Conservation (phyloP, 2,113 vertebrate genomes). For the Amia ocellicauda region DNA sequence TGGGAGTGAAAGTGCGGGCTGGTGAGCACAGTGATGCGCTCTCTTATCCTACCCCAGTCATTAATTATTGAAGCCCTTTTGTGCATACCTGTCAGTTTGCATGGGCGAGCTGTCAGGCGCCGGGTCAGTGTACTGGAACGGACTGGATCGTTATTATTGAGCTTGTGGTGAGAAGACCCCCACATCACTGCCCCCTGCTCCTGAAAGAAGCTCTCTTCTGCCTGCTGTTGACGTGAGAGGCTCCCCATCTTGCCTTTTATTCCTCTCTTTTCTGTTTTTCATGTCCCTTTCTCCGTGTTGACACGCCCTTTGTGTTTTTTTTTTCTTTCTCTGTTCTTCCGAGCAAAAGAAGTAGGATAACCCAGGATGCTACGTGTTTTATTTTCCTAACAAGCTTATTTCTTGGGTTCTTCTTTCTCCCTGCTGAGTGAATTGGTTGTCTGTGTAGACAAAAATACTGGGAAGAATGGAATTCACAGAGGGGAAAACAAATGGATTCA, state of each 20-base stretch:
- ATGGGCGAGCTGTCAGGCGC: constrained; percentile 48
- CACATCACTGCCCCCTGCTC: constrained; percentile 30
- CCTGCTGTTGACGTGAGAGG: constrained; percentile 26
- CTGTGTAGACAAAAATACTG: no score
- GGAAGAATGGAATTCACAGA: no score
- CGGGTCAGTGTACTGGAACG: constrained; percentile 41
- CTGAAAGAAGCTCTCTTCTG: constrained; percentile 23
- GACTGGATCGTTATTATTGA: constrained; percentile 61
- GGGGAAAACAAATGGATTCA: no score
- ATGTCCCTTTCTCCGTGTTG: no score
- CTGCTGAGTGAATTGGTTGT: no score
- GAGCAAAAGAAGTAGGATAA: no score
- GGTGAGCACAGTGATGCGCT: not conserved
- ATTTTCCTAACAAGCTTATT: no score
- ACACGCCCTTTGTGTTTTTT: no score
- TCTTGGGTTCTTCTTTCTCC: no score
- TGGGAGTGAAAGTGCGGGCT: not conserved
- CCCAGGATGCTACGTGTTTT: no score
- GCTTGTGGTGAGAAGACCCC: constrained; percentile 26
- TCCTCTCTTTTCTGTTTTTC: not conserved
- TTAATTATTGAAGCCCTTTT: constrained; percentile 52
- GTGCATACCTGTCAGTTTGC: constrained; percentile 53
- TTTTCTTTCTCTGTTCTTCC: no score
- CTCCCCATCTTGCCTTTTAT: constrained; percentile 2
- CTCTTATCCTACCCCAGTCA: constrained; percentile 14